Percentiles rank a stretch among this genome's conserved stretches.
These are phyloP conservation scores for Cantharis flavilabris DNA, from an alignment of 2,888 invertebrate species.

Conservation along the genomic window DNA sequence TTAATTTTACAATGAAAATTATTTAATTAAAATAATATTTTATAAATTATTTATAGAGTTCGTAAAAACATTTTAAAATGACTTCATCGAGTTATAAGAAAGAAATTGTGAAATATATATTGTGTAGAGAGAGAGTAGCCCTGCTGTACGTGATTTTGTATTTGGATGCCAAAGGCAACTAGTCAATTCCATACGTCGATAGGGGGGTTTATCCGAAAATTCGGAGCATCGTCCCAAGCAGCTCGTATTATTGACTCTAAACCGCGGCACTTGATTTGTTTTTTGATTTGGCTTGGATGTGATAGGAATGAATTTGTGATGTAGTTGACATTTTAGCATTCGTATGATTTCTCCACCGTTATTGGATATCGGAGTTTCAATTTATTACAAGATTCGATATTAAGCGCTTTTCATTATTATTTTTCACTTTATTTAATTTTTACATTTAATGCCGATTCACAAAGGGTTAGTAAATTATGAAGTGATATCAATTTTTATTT, in stretches of 20 bases:
- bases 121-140: not conserved
- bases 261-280: constrained; percentile 26
- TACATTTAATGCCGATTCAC: not conserved
- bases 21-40: not conserved
- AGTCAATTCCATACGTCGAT: constrained; percentile 20
- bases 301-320: constrained; percentile 24
- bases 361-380: constrained; percentile 11
- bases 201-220: constrained; percentile 19
- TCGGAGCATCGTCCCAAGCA: constrained; percentile 16
- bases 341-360: constrained; percentile 12
- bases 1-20: not conserved
- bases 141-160: constrained; percentile 18
- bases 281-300: constrained; percentile 23
- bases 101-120: not conserved
- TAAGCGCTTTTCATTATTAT: not conserved
- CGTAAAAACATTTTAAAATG: not conserved
- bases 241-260: constrained; percentile 27
- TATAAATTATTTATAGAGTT: not conserved
- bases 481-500: not conserved
- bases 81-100: not conserved
- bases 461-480: not conserved
- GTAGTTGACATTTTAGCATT: constrained; percentile 15
- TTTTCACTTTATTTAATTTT: not conserved
- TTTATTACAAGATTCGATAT: not conserved
- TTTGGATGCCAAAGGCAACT: constrained; percentile 20